Conservation (phyloP, 1,140 invertebrate genomes). For the Polyergus mexicanus region DNA sequence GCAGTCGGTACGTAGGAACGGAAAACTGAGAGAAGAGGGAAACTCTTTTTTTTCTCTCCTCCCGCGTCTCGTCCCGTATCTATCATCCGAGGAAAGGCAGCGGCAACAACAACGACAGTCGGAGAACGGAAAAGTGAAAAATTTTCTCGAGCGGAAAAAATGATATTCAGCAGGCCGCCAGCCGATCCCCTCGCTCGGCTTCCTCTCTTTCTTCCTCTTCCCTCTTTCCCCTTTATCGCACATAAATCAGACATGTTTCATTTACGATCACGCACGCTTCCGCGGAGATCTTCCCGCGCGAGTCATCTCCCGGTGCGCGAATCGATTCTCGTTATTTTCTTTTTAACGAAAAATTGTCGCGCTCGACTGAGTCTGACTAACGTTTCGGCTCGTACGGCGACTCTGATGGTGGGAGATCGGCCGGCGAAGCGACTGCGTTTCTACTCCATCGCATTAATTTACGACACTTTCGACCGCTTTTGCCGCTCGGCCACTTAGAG, state of each 20-base stretch:
- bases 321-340: constrained; percentile 70
- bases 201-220: not conserved
- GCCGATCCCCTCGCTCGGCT: constrained; percentile 34
- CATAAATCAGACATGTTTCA: constrained; percentile 78
- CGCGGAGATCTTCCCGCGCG: constrained; percentile 65
- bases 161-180: constrained; percentile 74
- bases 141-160: constrained; percentile 76
- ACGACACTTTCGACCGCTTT: constrained; percentile 70
- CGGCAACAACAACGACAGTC: constrained; percentile 43
- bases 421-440: constrained; percentile 46
- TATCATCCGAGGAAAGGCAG: constrained; percentile 58
- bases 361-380: constrained; percentile 13
- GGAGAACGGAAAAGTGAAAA: constrained; percentile 73
- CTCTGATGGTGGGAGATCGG: constrained; percentile 17
- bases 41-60: not conserved
- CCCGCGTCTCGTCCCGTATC: constrained; percentile 18
- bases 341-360: constrained; percentile 7
- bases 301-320: constrained; percentile 66
- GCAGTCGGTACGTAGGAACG: constrained; percentile 64
- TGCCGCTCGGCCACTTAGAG: constrained; percentile 53
- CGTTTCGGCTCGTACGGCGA: constrained; percentile 19
- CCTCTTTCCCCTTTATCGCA: constrained; percentile 5
- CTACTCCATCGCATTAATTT: constrained; percentile 73
- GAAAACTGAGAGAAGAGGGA: constrained; percentile 57
- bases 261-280: constrained; percentile 69